Conservation (phyloP, 30 jellyfish, hydroid and myxozoan genomes). For the Aurelia sp. region DNA sequence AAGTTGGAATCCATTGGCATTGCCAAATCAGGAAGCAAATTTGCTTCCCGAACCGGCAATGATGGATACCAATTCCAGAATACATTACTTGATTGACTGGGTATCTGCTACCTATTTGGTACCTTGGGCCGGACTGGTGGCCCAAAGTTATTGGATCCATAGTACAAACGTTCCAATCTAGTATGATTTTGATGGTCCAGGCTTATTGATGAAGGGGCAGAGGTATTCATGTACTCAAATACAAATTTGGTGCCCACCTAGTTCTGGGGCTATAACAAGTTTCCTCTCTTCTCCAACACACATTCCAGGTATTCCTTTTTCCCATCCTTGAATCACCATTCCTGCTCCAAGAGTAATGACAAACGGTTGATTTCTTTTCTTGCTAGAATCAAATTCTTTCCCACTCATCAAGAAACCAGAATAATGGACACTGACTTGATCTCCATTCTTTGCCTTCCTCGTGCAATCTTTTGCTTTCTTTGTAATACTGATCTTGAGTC, state of each 20-base stretch:
- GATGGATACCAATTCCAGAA: too few species aligned
- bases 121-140: too few species aligned
- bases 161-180: too few species aligned
- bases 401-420: constrained; percentile 78
- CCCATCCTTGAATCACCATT: constrained; percentile 98
- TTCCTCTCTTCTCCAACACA: constrained; percentile 94
- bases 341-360: constrained; percentile 81
- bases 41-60: too few species aligned
- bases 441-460: constrained; percentile 77
- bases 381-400: constrained; percentile 86
- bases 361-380: constrained; percentile 88
- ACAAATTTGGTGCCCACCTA: constrained; percentile 48
- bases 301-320: constrained; percentile 85
- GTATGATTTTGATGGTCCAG: too few species aligned
- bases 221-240: too few species aligned
- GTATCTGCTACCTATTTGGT: too few species aligned
- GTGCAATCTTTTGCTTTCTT: constrained; percentile 63
- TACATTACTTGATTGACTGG: too few species aligned
- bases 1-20: too few species aligned
- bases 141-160: too few species aligned
- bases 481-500: constrained; percentile 43
- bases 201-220: too few species aligned
- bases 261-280: constrained; percentile 87
- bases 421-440: constrained; percentile 82
- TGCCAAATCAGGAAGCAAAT: too few species aligned